Percentiles rank a stretch among this genome's conserved stretches.
Conservation (phyloP, 2,113 vertebrate species). For the Nothobranchius furzeri region DNA sequence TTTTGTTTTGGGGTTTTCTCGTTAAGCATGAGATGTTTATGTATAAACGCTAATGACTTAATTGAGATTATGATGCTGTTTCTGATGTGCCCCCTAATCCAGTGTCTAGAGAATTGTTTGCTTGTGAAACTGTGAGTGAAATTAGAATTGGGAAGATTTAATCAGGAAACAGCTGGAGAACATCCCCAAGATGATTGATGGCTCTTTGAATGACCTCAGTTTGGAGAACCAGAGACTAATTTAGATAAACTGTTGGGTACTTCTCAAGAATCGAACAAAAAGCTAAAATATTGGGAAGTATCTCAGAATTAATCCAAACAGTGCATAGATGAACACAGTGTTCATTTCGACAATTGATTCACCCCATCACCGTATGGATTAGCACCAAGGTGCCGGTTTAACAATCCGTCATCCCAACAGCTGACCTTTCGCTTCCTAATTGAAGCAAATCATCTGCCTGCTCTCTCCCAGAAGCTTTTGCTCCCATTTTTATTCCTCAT, state of each 20-base stretch:
- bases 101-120: not conserved
- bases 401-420: not conserved
- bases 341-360: too few species aligned
- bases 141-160: not conserved
- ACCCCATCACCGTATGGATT: too few species aligned
- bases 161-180: too few species aligned
- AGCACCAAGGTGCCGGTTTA: too few species aligned
- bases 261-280: too few species aligned
- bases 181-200: too few species aligned
- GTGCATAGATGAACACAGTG: too few species aligned
- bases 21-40: not conserved
- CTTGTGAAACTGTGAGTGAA: not conserved
- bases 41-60: not conserved
- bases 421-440: constrained; percentile 54
- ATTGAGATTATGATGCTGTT: not conserved
- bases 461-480: constrained; percentile 9
- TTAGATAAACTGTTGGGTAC: too few species aligned
- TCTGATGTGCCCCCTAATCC: not conserved
- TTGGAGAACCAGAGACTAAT: too few species aligned
- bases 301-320: too few species aligned
- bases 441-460: constrained; percentile 44
- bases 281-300: too few species aligned
- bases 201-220: too few species aligned
- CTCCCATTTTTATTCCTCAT: constrained; percentile 36
- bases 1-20: constrained; percentile 21